Percentiles rank a stretch among this genome's conserved stretches.
These are phyloP conservation scores for Hoplias malabaricus DNA, from an alignment of 2,113 vertebrate genomes.

Conservation along the genomic window DNA sequence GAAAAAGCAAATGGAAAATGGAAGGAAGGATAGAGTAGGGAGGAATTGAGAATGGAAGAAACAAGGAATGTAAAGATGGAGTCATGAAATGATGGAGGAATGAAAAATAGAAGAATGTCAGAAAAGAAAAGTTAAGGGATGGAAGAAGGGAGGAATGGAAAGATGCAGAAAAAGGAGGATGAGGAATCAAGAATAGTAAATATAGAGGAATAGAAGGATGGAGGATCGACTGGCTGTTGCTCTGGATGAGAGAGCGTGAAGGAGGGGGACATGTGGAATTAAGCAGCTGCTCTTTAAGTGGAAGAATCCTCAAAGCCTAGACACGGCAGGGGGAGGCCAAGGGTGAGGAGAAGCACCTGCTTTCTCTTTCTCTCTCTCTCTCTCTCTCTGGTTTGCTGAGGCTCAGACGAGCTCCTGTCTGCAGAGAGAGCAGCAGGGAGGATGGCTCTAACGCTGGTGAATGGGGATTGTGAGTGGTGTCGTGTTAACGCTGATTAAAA, in stretches of 20 bases:
- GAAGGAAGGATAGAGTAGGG: too few relatives aligned
- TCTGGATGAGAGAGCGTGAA: not conserved
- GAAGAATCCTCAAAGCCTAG: conserved; percentile 35
- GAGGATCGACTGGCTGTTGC: conserved; percentile 8
- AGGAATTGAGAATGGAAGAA: too few relatives aligned
- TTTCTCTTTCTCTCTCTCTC: not conserved
- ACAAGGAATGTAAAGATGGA: too few relatives aligned
- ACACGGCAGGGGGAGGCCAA: conserved; percentile 37
- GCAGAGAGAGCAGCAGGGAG: conserved; percentile 29
- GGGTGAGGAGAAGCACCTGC: conserved; percentile 45
- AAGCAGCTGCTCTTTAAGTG: conserved; percentile 48
- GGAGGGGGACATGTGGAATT: not conserved
- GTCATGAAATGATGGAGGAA: too few relatives aligned
- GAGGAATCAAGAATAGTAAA: too few relatives aligned
- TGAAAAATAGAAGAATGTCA: too few relatives aligned
- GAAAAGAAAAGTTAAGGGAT: too few relatives aligned
- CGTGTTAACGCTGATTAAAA: conserved; percentile 31
- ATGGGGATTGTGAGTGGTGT: conserved; percentile 9
- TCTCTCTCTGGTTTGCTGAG: not conserved
- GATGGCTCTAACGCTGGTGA: conserved; percentile 5
- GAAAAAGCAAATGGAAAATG: too few relatives aligned
- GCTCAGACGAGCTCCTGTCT: conserved; percentile 19
- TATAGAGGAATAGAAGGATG: too few relatives aligned
- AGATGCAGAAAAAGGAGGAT: too few relatives aligned
- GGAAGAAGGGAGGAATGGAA: too few relatives aligned